Conservation (phyloP, 2,888 invertebrate genomes). For the Spodoptera littoralis region DNA sequence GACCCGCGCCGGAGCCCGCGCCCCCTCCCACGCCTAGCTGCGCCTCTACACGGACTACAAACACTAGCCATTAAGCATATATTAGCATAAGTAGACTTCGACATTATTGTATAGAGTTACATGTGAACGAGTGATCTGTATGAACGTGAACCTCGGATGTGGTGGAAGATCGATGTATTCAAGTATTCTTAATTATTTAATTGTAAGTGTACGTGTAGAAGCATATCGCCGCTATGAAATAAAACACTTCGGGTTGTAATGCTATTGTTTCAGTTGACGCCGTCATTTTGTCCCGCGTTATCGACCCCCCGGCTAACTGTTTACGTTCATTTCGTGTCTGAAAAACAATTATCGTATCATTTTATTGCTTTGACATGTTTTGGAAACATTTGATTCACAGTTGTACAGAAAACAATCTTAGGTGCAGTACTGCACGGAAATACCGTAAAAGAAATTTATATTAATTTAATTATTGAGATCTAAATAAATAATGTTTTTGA, state of each 20-base stretch:
- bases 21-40: constrained; percentile 19
- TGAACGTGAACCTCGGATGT: constrained; percentile 31
- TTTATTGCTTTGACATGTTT: constrained; percentile 48
- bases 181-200: constrained; percentile 41
- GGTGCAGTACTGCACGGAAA: constrained; percentile 26
- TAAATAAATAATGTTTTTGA: constrained; percentile 44
- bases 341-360: constrained; percentile 34
- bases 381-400: constrained; percentile 48
- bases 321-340: constrained; percentile 32
- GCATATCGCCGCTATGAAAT: constrained; percentile 56
- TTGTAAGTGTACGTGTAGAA: constrained; percentile 42
- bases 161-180: constrained; percentile 41
- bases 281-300: constrained; percentile 46
- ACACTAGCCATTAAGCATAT: constrained; percentile 28
- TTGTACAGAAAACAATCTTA: constrained; percentile 40
- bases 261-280: constrained; percentile 54
- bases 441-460: constrained; percentile 25
- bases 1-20: constrained; percentile 38
- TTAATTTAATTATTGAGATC: constrained; percentile 23
- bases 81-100: constrained; percentile 35
- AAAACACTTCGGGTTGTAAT: constrained; percentile 56
- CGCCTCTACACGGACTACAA: neutral
- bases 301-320: constrained; percentile 35
- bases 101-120: constrained; percentile 30
- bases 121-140: constrained; percentile 33